phyloP scores from a whole-genome alignment of 2,113 vertebrate genomes.

The Herpetotheres cachinnans region DNA sequence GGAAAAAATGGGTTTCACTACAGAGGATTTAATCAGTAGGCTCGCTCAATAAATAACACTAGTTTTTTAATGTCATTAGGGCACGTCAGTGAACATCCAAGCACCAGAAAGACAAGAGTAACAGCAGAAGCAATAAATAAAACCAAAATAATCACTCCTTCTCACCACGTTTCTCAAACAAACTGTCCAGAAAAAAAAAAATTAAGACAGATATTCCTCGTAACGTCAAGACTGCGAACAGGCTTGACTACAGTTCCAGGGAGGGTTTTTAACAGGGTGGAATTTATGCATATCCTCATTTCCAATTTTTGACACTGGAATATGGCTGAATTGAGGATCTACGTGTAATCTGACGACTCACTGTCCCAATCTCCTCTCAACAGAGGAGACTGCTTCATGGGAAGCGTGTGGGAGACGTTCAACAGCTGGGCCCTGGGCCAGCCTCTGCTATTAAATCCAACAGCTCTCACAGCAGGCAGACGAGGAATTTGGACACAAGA shows the following conservation, averaged over 20 bases:
- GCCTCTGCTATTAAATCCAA: neutral
- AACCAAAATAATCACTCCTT: neutral
- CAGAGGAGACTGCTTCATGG: rapidly evolving
- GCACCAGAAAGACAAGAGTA: no score
- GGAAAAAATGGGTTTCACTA: neutral
- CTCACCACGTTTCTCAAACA: rapidly evolving
- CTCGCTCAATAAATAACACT: neutral
- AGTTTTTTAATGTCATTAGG: neutral
- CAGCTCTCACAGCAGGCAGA: neutral
- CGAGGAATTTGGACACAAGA: rapidly evolving
- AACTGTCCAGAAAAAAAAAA: neutral
- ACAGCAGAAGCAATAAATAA: neutral
- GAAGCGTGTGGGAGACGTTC: rapidly evolving
- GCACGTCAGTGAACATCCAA: rapidly evolving
- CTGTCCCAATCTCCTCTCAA: neutral
- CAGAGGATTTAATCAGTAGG: neutral
- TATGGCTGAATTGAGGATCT: neutral
- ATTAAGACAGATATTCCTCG: neutral
- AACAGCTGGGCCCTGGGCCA: neutral
- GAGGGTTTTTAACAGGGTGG: neutral
- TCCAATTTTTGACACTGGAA: neutral
- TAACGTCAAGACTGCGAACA: rapidly evolving
- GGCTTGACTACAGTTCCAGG: no score
- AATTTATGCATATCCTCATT: neutral
- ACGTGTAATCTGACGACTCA: rapidly evolving